Evolutionary conservation across 2,888 invertebrate genomes (phyloP).

Genomic region (Oscheius sp.): DNA sequence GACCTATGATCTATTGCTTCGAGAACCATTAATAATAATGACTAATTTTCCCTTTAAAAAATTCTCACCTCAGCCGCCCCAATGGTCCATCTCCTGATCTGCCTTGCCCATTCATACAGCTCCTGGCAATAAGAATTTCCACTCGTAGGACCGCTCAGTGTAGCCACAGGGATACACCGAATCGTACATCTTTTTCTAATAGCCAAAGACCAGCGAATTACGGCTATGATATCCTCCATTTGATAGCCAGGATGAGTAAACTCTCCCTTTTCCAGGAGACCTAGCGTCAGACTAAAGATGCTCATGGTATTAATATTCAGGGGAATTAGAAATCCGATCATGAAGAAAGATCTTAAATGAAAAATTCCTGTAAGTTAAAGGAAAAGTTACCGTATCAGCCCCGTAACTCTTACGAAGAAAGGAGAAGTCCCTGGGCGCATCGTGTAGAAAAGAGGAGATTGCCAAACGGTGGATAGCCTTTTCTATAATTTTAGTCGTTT

Average conservation of each 20-base stretch:
- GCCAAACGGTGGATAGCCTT: constrained; percentile 65
- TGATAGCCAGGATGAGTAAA: constrained; percentile 66
- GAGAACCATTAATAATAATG: too few relatives aligned
- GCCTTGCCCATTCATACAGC: constrained; percentile 69
- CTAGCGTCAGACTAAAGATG: constrained; percentile 63
- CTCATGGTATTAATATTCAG: constrained; percentile 70
- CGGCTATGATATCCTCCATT: constrained; percentile 69
- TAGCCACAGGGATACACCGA: constrained; percentile 65
- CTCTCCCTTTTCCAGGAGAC: constrained; percentile 63
- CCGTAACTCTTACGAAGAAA: constrained; percentile 68
- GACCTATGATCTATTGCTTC: too few relatives aligned
- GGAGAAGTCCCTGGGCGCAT: constrained; percentile 66
- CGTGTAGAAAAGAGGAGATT: constrained; percentile 68
- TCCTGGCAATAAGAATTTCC: constrained; percentile 57
- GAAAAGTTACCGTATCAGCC: constrained; percentile 45
- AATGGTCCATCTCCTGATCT: constrained; percentile 68
- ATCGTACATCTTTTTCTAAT: constrained; percentile 61
- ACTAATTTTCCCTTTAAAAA: too few relatives aligned
- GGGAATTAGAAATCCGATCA: constrained; percentile 69
- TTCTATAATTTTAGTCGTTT: too few relatives aligned
- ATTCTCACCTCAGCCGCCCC: constrained; percentile 65
- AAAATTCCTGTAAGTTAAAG: background rate
- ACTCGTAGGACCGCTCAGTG: constrained; percentile 62
- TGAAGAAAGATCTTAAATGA: constrained; percentile 46
- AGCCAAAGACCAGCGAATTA: constrained; percentile 67